Base-by-base conservation (phyloP, 2,888 invertebrate species). In the Nomada fucata region DNA sequence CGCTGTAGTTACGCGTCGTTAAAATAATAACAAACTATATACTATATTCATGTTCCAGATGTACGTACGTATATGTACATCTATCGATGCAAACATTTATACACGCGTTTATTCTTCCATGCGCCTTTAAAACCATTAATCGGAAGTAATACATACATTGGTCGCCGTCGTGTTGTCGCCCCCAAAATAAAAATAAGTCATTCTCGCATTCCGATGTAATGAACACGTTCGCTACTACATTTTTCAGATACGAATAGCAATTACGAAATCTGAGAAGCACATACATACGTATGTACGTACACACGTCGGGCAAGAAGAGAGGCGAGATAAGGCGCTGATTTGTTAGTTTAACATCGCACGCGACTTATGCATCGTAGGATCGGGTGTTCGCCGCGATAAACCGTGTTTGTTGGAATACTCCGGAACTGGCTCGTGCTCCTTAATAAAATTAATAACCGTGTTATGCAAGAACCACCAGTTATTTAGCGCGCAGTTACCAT, bases 261-360 rank as follows among this genome's bases (percentile, higher is more conserved):
- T 63, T 61, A 36, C 11, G 13, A 52, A 63, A 23, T 13, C n/a
- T 11, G 26, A n/a, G 52, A 23, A 59, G 36, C 36, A 5, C 36
- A 36, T 36, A 36, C 36, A 36, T 36, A 36, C 36, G 1, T 2
- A 26, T 2, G 36, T 36, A 5, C 36, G 36, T 36, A 36, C 47
- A 59, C 13, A 52, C 57, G 55, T 36, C 18, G 67, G 55, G 57
- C 18, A 57, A 68, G 50, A 69, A 53, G 70, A 44, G 20, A 68
- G 64, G 47, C 44, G 59, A 71, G 82, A 83, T 75, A 78, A 82
- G 78, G 50, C 68, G 52, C n/a, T 55, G 63, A 57, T 82, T 83
- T 83, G 75, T 79, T 83, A 53, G 52, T 72, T 53, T 78, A 78
- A 79, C 78, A 83, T 47, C 65, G 67, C 81, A 63, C 73, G 77